Evolutionary conservation across 2,888 invertebrate species (phyloP), one percentile per base, ranked within the genome.

Genomic region (Hololepta plana): DNA sequence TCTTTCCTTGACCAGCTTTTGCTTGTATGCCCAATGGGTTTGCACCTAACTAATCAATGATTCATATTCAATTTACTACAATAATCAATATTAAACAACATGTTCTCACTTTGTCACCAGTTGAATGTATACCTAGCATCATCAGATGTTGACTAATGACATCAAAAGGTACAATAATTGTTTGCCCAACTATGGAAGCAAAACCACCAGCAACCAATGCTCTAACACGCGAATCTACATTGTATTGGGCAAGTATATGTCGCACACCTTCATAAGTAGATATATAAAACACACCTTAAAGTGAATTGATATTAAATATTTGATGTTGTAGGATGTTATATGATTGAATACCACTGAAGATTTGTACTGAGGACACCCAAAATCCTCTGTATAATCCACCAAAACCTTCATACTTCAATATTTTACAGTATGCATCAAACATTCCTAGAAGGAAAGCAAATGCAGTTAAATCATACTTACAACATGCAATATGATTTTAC

Each of bases 81-180:
- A 3, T 3, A 23, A 4, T 11, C 4, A 4, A 23, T 23, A 9
- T 15, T 12, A n/a, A 17, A n/a, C 3, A 20, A n/a, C n/a, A n/a
- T n/a, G 11, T 54, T 53, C 53, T 64, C 36, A 48, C 48, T 35
- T 44, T 44, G 26, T 44, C 40, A 20, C 38, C 37, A 29, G 42
- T 41, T 7, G 31, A 38, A 5, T 38, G 39, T 13, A 46, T 62
- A 1, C 90, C 90, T 4, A 91, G 61, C 41, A 96, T 79, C 91
- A 95, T 95, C 28, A 93, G 67, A 49, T 96, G 95, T 45, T 96
- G 96, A 37, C 91, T 90, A 28, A 96, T 67, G 23, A 96, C 82
- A 55, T 96, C 96, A 47, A 95, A 85, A 3, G 96, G 96, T 27
- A 95, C 93, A 34, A 93, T 80, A 29, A 93, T 80, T 0, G 90